Evolutionary conservation across 2,797 vertebrate species (phyloP), one percentile per base, ranked within the genome.

Genomic region (Phrynocephalus forsythii): DNA sequence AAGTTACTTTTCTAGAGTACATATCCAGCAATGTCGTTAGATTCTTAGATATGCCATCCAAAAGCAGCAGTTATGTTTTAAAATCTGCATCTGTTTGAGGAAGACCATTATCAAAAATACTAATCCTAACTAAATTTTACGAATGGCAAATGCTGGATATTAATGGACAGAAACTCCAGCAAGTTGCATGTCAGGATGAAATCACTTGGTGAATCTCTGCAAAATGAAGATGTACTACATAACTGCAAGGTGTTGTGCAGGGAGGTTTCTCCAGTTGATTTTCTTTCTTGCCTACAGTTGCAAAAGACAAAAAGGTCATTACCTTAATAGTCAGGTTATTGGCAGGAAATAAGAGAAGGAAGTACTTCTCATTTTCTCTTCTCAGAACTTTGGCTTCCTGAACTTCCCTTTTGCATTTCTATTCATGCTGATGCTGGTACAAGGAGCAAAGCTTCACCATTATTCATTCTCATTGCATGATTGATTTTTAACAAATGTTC

Each of bases 401-500:
- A 88, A 75, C 5, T 16, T 71, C 18, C 60, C 1, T 24, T 86
- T 86, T 88, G 18, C 67, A 91, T 90, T 91, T 82, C 63, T 84
- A 0, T 60, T 63, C 18, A 44, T 33, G 67, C 5, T 2, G 6
- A 10, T 52, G 85, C 9, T 38, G 7, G 18, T 78, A 84, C 78
- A 82, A 77, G 73, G 75, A 90, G 38, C 3, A 84, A 76, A 15
- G 78, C 33, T 60, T 86, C 52, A 3, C 73, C 52, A 38, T 86
- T 91, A 92, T 86, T 92, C 26, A 75, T 79, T 56, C 63, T 60
- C 3, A 77, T 3, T 87, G 85, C 90, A 24, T 15, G 88, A 0
- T 72, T 86, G 82, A 89, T 8, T 85, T 88, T 52, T 84, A 91
- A 89, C 15, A 90, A 79, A 72, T 48, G 26, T 3, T 91, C 93